Evolutionary conservation across 2,888 invertebrate species (phyloP).

Genomic region (Ichneumoninae sp.): DNA sequence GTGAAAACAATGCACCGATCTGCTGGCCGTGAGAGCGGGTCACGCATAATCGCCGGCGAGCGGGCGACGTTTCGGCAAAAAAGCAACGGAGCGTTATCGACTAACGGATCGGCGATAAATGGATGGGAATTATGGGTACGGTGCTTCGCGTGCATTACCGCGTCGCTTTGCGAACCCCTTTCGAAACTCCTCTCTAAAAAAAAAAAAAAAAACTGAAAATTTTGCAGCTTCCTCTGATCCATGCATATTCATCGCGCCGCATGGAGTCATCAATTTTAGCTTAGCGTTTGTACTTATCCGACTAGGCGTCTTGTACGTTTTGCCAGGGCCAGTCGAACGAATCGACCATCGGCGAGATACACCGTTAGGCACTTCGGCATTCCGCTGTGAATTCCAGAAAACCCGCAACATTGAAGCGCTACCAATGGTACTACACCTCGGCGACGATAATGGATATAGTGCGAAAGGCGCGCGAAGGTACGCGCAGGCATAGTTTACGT

Average conservation of each 20-base stretch:
- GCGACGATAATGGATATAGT: conserved; percentile 13
- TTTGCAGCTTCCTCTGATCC: background rate
- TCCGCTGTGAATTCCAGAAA: conserved; percentile 56
- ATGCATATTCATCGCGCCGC: conserved; percentile 5
- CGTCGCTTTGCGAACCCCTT: background rate
- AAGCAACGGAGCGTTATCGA: conserved; percentile 36
- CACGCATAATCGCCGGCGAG: conserved; percentile 31
- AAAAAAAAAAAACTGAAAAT: background rate
- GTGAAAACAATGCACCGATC: background rate
- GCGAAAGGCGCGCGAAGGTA: conserved; percentile 28
- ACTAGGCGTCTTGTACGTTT: conserved; percentile 4
- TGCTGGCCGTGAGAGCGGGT: background rate
- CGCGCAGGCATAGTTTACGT: conserved; percentile 30
- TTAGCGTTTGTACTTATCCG: conserved; percentile 17
- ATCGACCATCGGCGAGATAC: conserved; percentile 32
- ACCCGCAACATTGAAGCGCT: conserved; percentile 13
- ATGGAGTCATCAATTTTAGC: conserved; percentile 44
- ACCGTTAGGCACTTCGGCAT: conserved; percentile 30
- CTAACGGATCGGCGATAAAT: conserved; percentile 22
- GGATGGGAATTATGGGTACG: background rate
- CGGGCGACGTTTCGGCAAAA: conserved; percentile 17
- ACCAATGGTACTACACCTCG: conserved; percentile 13
- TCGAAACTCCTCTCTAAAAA: background rate
- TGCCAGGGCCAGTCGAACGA: conserved; percentile 29
- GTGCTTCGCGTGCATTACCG: background rate